These are phyloP conservation scores for Drosophila aff. DNA, from an alignment of 1,140 invertebrate species.

Conservation along the genomic window DNA sequence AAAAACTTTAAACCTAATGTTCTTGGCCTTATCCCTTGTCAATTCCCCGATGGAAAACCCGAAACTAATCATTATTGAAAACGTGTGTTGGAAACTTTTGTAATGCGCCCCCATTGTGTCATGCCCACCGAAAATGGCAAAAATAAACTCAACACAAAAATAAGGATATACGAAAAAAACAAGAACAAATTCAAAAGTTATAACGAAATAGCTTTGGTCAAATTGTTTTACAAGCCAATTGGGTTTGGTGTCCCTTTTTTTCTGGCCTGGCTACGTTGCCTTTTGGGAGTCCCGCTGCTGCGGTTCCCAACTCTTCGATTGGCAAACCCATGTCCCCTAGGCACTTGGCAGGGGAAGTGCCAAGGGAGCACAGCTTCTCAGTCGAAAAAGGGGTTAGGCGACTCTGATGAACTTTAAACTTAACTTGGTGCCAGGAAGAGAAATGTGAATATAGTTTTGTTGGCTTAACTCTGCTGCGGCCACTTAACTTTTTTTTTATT, in stretches of 20 bases:
- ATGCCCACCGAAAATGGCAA: slow-evolving; percentile 19
- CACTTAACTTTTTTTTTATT: not conserved
- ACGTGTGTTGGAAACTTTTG: slow-evolving; percentile 59
- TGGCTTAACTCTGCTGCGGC: not conserved
- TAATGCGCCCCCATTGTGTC: slow-evolving; percentile 44
- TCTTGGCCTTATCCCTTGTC: slow-evolving; percentile 32
- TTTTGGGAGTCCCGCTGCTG: slow-evolving; percentile 26
- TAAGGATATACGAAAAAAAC: slow-evolving; percentile 2
- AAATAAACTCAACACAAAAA: slow-evolving; percentile 6
- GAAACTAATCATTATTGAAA: slow-evolving; percentile 79
- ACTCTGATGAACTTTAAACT: slow-evolving; percentile 26
- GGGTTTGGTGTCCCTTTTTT: slow-evolving; percentile 53
- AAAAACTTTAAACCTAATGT: slow-evolving; percentile 51
- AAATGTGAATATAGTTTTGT: not conserved
- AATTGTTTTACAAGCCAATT: slow-evolving; percentile 73
- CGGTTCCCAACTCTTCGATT: slow-evolving; percentile 30
- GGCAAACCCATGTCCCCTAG: slow-evolving; percentile 24
- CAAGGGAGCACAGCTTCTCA: slow-evolving; percentile 11
- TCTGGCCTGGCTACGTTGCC: not conserved
- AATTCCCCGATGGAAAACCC: slow-evolving; percentile 22
- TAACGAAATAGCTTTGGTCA: slow-evolving; percentile 71
- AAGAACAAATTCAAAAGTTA: slow-evolving; percentile 56
- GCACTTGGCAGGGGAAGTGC: slow-evolving; percentile 26
- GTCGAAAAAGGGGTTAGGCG: slow-evolving; percentile 8
- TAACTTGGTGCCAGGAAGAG: not conserved